Conservation (phyloP, 2,888 invertebrate genomes). For the Pseudococcus longispinus region DNA sequence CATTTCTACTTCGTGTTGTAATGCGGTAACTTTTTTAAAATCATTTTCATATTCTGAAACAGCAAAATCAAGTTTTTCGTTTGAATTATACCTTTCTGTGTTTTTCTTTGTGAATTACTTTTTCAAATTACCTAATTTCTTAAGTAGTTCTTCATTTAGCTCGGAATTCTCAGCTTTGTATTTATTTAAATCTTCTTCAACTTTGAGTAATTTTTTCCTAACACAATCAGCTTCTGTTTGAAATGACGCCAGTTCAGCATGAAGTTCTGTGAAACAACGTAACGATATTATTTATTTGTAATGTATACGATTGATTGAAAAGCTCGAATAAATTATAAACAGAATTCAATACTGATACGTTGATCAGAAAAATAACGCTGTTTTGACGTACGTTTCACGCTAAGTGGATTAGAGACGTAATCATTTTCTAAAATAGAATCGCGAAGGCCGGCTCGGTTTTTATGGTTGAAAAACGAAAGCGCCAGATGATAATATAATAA, state of each 20-base stretch:
- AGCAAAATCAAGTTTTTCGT: background rate
- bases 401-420: slow-evolving; percentile 22
- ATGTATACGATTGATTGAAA: background rate
- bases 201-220: slow-evolving; percentile 68
- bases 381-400: background rate
- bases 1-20: slow-evolving; percentile 42
- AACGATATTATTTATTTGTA: background rate
- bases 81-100: background rate
- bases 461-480: slow-evolving; percentile 35
- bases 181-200: slow-evolving; percentile 70
- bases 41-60: slow-evolving; percentile 49
- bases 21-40: slow-evolving; percentile 22
- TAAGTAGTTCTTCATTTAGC: slow-evolving; percentile 68
- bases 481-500: slow-evolving; percentile 30
- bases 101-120: background rate
- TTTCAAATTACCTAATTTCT: slow-evolving; percentile 66
- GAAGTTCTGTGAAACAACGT: slow-evolving; percentile 65
- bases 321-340: background rate
- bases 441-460: slow-evolving; percentile 12
- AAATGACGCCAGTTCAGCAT: slow-evolving; percentile 71
- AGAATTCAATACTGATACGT: background rate
- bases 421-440: slow-evolving; percentile 31
- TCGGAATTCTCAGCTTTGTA: slow-evolving; percentile 69
- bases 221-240: slow-evolving; percentile 73
- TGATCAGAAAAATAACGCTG: background rate